Evolutionary conservation across 2,888 invertebrate species (phyloP).

Genomic region (Cerceris rybyensis): DNA sequence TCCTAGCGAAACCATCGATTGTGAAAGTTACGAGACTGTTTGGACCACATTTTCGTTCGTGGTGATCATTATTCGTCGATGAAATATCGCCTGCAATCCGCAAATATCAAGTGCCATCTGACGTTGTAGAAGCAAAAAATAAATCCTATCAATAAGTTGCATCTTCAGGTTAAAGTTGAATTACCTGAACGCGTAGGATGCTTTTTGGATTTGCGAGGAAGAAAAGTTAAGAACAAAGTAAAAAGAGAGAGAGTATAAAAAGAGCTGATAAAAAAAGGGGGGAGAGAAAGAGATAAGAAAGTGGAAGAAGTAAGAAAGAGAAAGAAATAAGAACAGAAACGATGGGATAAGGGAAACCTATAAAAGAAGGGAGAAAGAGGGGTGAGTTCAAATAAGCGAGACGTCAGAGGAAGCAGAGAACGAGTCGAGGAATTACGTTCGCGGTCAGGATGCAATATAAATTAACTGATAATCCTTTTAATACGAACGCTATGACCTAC

Average conservation of each 20-base stretch:
- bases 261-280: background rate
- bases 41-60: constrained; percentile 33
- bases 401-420: constrained; percentile 29
- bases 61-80: constrained; percentile 38
- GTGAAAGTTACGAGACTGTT: constrained; percentile 32
- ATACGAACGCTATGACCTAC: constrained; percentile 53
- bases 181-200: constrained; percentile 43
- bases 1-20: constrained; percentile 30
- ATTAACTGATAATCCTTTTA: constrained; percentile 58
- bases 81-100: constrained; percentile 16
- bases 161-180: constrained; percentile 18
- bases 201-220: constrained; percentile 10
- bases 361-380: background rate
- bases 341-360: background rate
- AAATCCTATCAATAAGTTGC: constrained; percentile 42
- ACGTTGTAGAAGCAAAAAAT: constrained; percentile 11
- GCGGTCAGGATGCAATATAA: constrained; percentile 48
- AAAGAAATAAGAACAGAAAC: background rate
- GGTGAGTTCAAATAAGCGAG: constrained; percentile 10
- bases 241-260: background rate
- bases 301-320: background rate
- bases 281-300: background rate
- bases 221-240: no score
- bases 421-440: constrained; percentile 31
- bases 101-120: constrained; percentile 5